Evolutionary conservation across 2,797 vertebrate species (phyloP).

Genomic region (Anas bernieri): DNA sequence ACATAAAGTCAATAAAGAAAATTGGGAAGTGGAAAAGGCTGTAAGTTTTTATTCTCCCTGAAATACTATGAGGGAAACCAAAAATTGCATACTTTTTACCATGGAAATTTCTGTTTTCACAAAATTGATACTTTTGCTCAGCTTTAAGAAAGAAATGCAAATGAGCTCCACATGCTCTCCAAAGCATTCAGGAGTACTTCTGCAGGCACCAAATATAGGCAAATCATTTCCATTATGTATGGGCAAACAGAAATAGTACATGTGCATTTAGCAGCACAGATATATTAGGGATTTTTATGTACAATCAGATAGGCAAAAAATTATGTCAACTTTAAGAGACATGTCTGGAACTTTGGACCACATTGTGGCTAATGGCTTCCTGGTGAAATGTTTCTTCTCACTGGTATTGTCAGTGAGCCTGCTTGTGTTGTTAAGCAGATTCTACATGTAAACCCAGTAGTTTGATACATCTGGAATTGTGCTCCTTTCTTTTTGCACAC

Average conservation of each 20-base stretch:
- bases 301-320: neutral
- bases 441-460: neutral
- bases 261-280: neutral
- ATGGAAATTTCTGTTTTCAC: neutral
- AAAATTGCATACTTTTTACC: neutral
- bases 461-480: neutral
- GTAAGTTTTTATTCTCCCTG: neutral
- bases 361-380: neutral
- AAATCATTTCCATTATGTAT: neutral
- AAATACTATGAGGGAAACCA: neutral
- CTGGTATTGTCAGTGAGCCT: neutral
- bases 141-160: neutral
- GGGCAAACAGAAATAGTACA: neutral
- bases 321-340: neutral
- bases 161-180: neutral
- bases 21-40: neutral
- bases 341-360: slow-evolving; percentile 1
- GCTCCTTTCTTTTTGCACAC: neutral
- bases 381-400: slow-evolving; percentile 25
- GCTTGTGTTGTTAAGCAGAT: slow-evolving; percentile 26
- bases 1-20: neutral
- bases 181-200: neutral
- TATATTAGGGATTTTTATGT: neutral
- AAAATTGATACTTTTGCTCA: neutral
- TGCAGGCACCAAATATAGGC: neutral